A percentile compares a stretch with the other conserved stretches of the same genome.
phyloP scores from a whole-genome alignment of 2,888 invertebrate genomes.

The Cheilosia vulpina region DNA sequence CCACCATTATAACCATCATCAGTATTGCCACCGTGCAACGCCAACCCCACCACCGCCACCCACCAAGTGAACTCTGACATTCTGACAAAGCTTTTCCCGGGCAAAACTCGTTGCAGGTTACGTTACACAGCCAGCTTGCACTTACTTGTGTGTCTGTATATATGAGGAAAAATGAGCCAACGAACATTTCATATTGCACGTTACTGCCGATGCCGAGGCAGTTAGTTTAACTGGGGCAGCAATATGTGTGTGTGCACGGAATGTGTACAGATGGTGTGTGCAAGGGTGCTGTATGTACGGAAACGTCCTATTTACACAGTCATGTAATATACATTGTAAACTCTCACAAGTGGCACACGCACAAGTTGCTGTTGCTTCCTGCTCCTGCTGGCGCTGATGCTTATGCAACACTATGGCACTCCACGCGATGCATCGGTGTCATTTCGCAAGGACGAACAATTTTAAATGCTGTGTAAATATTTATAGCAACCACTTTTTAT shows the following conservation, averaged over 20 bases:
- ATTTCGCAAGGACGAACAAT: slow-evolving; percentile 54
- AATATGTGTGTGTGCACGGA: slow-evolving; percentile 37
- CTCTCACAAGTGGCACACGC: slow-evolving; percentile 69
- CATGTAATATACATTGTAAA: slow-evolving; percentile 64
- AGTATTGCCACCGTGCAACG: background rate
- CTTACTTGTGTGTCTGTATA: slow-evolving; percentile 49
- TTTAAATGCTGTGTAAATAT: slow-evolving; percentile 41
- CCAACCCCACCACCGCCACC: background rate
- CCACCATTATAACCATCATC: slow-evolving; percentile 28
- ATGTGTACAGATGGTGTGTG: background rate
- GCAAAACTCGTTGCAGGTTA: slow-evolving; percentile 57
- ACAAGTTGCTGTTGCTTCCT: slow-evolving; percentile 40
- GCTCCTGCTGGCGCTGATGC: background rate
- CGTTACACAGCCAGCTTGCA: slow-evolving; percentile 52
- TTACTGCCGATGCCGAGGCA: slow-evolving; percentile 54
- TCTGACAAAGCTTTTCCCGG: slow-evolving; percentile 72
- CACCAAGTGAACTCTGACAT: slow-evolving; percentile 69
- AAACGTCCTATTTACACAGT: slow-evolving; percentile 56
- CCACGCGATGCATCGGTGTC: slow-evolving; percentile 39
- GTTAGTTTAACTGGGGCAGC: slow-evolving; percentile 64
- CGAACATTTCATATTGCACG: slow-evolving; percentile 56
- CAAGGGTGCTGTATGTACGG: slow-evolving; percentile 1
- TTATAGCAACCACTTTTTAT: slow-evolving; percentile 54
- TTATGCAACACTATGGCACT: slow-evolving; percentile 1
- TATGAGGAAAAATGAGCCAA: slow-evolving; percentile 23